phyloP scores from a whole-genome alignment of 2,113 vertebrate genomes.

The Sisor rabdophorus region DNA sequence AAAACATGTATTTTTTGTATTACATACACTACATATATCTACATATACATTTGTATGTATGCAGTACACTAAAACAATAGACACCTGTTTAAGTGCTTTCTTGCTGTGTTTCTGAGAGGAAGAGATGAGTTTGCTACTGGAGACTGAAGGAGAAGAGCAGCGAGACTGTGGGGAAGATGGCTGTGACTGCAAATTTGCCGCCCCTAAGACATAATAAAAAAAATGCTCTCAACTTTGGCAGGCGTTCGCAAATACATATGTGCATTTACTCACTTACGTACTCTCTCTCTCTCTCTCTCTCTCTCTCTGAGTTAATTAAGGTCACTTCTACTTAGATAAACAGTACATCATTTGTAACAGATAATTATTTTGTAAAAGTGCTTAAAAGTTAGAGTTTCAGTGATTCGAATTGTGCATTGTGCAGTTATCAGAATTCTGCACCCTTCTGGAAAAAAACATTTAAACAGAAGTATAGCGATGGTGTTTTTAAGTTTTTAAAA shows the following conservation, averaged over 20 bases:
- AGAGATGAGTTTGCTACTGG: slow-evolving; percentile 86
- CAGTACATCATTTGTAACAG: slow-evolving; percentile 8
- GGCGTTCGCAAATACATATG: slow-evolving; percentile 43
- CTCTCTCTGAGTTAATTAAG: slow-evolving; percentile 16
- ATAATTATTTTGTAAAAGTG: slow-evolving; percentile 25
- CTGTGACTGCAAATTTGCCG: slow-evolving; percentile 83
- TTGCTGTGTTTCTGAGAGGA: slow-evolving; percentile 98
- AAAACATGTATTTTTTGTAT: neutral
- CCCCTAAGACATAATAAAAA: slow-evolving; percentile 68
- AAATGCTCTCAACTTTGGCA: slow-evolving; percentile 25
- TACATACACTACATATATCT: neutral
- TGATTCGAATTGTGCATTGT: neutral
- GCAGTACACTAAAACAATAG: neutral
- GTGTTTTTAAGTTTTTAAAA: neutral
- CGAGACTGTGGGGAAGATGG: slow-evolving; percentile 85
- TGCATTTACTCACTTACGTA: neutral
- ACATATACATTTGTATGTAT: neutral
- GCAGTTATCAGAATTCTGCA: slow-evolving; percentile 7
- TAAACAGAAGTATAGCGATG: neutral
- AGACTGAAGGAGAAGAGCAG: slow-evolving; percentile 85
- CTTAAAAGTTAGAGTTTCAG: slow-evolving; percentile 7
- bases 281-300: neutral
- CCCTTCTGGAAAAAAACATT: neutral
- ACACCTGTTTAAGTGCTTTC: slow-evolving; percentile 95
- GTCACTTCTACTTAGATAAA: slow-evolving; percentile 11